Percentiles rank a stretch among this genome's conserved stretches.
phyloP scores from a whole-genome alignment of 2,888 invertebrate genomes.

The Cylindroiulus punctatus region DNA sequence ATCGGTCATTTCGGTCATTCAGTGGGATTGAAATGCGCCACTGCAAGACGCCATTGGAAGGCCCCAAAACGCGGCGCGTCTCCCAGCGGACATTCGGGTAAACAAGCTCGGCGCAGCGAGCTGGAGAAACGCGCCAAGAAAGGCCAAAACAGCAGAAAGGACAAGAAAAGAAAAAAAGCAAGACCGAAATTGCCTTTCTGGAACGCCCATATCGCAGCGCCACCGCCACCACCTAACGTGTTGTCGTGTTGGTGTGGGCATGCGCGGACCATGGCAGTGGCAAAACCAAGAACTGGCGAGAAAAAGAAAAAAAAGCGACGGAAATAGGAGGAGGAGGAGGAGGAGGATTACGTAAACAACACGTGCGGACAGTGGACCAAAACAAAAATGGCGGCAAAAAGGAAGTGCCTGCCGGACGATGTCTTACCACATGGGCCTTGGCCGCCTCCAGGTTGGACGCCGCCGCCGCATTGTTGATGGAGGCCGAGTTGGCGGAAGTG shows the following conservation, averaged over 20 bases:
- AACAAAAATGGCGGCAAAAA: conserved; percentile 47
- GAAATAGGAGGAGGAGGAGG: not conserved
- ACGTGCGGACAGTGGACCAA: conserved; percentile 45
- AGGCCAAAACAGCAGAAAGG: conserved; percentile 9
- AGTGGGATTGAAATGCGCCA: no score
- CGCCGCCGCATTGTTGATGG: conserved; percentile 46
- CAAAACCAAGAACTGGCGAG: not conserved
- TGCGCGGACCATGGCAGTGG: conserved; percentile 2
- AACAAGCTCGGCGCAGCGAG: not conserved
- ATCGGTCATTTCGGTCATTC: not conserved
- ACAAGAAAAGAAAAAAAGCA: not conserved
- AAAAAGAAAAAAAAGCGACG: not conserved
- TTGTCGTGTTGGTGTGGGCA: conserved; percentile 29
- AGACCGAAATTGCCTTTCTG: not conserved
- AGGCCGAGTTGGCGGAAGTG: conserved; percentile 20
- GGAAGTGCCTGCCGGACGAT: not conserved
- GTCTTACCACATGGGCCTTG: conserved; percentile 52
- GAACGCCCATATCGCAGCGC: conserved; percentile 34
- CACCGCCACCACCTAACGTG: conserved; percentile 12
- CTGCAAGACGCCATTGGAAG: not conserved
- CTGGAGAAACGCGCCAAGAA: not conserved
- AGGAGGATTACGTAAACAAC: conserved; percentile 46
- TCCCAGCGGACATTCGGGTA: conserved; percentile 19
- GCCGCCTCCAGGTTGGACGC: conserved; percentile 52
- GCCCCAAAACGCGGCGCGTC: not conserved